Base-by-base conservation (phyloP, 2,888 invertebrate species). In the Doris montereyensis region DNA sequence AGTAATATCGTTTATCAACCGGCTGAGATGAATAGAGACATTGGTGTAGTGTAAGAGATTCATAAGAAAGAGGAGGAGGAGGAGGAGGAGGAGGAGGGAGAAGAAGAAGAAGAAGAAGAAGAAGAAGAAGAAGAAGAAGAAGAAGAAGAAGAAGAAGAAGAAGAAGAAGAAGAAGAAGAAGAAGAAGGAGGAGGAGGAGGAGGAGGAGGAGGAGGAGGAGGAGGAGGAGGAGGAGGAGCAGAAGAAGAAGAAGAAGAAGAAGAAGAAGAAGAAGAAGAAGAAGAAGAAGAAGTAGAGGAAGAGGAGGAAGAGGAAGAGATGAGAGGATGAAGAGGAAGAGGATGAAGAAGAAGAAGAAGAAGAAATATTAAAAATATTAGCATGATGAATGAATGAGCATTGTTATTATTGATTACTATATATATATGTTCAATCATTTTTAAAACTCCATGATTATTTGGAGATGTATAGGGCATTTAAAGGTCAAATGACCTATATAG, bases 41-140 rank as follows among this genome's bases (percentile, higher is more conserved):
- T 5, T 5, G n/a, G 62, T 5, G 5, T n/a, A n/a, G 62, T 21
- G 62, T 71, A 84, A 83, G n/a, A n/a, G n/a, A n/a, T n/a, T n/a
- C n/a, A n/a, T n/a, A n/a, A n/a, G n/a, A n/a, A n/a, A n/a, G n/a
- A 41, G 52, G 17, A 17, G 17, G 52, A 71, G 41, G 24, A 41
- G 21, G 28, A 71, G 28, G 10, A n/a, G 10, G 41, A 71, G 24
- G 21, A 41, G n/a, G 21, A 8, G 34, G n/a, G 10, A 35, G 35
- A 71, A 41, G 35, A 24, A 35, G 32, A 71, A n/a, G 35, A 24
- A 35, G 35, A 71, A 71, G 71, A n/a, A 8, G 35, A 21, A 34
- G 41, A 35, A 8, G 35, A 41, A 35, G n/a, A 71, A 41, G 2
- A 13, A 32, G 71, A 35, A 41, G 21, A 8, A 71, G 41, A 71